Evolutionary conservation across 2,888 invertebrate species (phyloP), one percentile per base, ranked within the genome.

Genomic region (Encarsia formosa): DNA sequence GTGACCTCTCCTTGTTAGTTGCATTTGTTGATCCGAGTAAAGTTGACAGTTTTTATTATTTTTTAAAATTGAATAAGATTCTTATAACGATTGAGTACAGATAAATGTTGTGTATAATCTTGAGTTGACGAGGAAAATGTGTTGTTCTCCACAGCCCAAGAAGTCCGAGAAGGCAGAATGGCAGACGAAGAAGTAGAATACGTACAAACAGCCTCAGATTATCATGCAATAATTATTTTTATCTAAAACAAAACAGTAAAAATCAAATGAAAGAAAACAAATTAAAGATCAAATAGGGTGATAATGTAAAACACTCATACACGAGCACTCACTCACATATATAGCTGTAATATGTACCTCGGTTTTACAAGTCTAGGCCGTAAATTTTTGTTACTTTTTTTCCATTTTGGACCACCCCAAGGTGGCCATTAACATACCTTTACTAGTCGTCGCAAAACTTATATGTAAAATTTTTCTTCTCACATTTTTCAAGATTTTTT

Each of bases 161-260:
- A 86, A 86, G 74, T 82, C 85, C 73, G 86, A 86, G 81, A 83
- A 83, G 73, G 83, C 83, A 76, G 82, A 83, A 75, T 83, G 83
- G 83, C 81, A 82, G 78, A 83, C 83, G 81, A 83, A 83, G 79
- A 82, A 80, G 65, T 73, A 70, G 68, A 67, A 66, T 66, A 57
- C 55, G 57, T 56, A 60, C 50, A 59, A 59, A 63, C 61, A 59
- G 58, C 60, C 56, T 57, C 57, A 61, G 55, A 57, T 49, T 47
- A 51, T 40, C 26, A 51, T 24, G 23, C 38, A 47, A 54, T 43
- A 43, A 54, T 54, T 51, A 41, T 42, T 55, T 31, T 51, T 49
- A 52, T 56, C 19, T 39, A 49, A 49, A 50, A 48, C 53, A 45
- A 57, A 52, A 54, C 23, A 5, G 11, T 52, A 34, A 52, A 50